These are phyloP conservation scores for Corvus cornix DNA, from an alignment of 2,113 vertebrate genomes.

Conservation along the genomic window DNA sequence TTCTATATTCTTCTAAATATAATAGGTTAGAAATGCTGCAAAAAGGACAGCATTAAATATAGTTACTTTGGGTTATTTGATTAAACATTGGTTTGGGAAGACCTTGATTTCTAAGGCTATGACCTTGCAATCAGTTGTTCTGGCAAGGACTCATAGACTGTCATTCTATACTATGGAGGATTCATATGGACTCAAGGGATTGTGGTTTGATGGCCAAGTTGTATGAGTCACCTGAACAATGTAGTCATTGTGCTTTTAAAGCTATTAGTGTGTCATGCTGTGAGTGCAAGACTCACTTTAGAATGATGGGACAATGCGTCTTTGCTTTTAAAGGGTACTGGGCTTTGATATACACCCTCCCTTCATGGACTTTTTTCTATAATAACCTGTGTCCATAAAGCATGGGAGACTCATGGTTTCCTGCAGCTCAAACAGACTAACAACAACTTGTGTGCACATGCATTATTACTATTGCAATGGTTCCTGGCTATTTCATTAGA, in stretches of 20 bases:
- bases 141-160: background rate
- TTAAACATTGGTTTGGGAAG: background rate
- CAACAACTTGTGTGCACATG: background rate
- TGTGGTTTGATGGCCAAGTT: background rate
- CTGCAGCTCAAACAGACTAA: background rate
- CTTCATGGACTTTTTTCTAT: background rate
- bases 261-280: background rate
- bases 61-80: background rate
- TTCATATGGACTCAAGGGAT: background rate
- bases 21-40: background rate
- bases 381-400: background rate
- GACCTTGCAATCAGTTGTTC: constrained; percentile 9
- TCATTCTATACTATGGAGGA: background rate
- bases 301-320: background rate
- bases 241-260: background rate
- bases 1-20: constrained; percentile 22
- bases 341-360: background rate
- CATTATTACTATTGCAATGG: background rate
- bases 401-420: background rate
- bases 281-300: background rate
- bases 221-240: background rate
- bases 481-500: background rate
- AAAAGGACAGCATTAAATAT: background rate
- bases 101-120: constrained; percentile 35
- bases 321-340: background rate